Evolutionary conservation across 2,888 invertebrate genomes (phyloP), one percentile per base, ranked within the genome.

Genomic region (Macrophya annulata): DNA sequence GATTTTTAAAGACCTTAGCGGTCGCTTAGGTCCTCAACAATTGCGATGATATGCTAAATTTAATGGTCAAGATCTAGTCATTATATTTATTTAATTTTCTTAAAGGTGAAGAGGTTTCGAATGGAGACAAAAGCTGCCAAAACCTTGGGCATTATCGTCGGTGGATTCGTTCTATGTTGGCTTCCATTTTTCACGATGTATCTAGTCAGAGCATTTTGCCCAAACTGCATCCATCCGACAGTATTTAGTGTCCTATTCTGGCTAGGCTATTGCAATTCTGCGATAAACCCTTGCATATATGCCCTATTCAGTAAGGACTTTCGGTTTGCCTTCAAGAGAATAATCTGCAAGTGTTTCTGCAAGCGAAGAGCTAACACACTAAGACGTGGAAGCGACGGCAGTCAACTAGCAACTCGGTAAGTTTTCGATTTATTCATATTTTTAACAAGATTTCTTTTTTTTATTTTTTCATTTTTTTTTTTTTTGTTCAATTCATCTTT

Each of bases 121-220:
- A 98, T 98, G 97, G 99, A 99, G 93, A 99, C 99, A 0, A 99
- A 99, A 94, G 99, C 99, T 0, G 99, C 99, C 1, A 99, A 99
- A 94, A 99, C 99, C 0, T 94, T 99, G 84, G 99, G 98, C 86
- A 99, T 99, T 88, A 99, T 99, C 87, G 99, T 99, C 4, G 99
- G 99, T 0, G 98, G 98, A 74, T 99, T 99, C 94, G 98, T 99
- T 85, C 96, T 97, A 91, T 99, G 99, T 94, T 99, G 99, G 99
- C 95, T 98, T 85, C 99, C 99, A 0, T 99, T 99, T 95, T 99
- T 99, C 94, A 98, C 98, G 74, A 97, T 98, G 94, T 99, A 99
- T 93, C 95, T 99, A 77, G 96, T 98, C 85, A 95, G 98, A 15
- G 98, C 98, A 0, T 99, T 98, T 93, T 98, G 98, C 92, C 96